Conservation (phyloP, 2,113 vertebrate species). For the Nannospalax galili region DNA sequence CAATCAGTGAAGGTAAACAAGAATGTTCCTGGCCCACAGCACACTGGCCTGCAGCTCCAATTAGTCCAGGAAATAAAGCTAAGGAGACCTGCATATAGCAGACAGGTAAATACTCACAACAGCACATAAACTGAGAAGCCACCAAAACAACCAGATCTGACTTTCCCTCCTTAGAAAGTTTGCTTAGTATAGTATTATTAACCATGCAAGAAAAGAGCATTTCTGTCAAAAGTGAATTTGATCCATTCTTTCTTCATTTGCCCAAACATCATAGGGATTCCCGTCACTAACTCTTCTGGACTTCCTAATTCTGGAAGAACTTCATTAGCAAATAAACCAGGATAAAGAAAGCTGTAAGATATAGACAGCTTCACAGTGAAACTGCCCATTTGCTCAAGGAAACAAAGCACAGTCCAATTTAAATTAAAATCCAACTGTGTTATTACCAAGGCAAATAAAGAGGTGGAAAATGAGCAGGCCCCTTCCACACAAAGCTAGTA, state of each 20-base stretch:
- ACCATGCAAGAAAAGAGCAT: background rate
- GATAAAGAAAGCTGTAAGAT: constrained; percentile 29
- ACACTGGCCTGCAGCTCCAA: background rate
- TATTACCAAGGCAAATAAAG: constrained; percentile 50
- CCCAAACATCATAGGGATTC: background rate
- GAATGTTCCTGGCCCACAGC: background rate
- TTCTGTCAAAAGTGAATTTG: constrained; percentile 13
- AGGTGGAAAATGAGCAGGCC: background rate
- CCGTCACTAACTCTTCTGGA: background rate
- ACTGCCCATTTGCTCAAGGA: background rate
- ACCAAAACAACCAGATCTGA: background rate
- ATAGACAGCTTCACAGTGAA: background rate
- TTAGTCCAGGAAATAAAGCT: background rate
- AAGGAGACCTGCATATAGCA: background rate
- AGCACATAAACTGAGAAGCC: background rate
- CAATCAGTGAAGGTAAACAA: background rate
- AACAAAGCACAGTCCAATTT: constrained; percentile 19
- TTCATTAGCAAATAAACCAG: background rate
- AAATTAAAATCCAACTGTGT: constrained; percentile 46
- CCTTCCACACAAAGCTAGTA: background rate
- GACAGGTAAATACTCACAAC: background rate
- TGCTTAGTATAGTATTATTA: constrained; percentile 14
- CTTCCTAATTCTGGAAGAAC: background rate
- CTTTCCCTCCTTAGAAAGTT: background rate
- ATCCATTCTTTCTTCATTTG: background rate